Percentiles rank a stretch among this genome's conserved stretches.
These are phyloP conservation scores for Latrodectus hesperus DNA, from an alignment of 2,888 invertebrate genomes.

Conservation along the genomic window DNA sequence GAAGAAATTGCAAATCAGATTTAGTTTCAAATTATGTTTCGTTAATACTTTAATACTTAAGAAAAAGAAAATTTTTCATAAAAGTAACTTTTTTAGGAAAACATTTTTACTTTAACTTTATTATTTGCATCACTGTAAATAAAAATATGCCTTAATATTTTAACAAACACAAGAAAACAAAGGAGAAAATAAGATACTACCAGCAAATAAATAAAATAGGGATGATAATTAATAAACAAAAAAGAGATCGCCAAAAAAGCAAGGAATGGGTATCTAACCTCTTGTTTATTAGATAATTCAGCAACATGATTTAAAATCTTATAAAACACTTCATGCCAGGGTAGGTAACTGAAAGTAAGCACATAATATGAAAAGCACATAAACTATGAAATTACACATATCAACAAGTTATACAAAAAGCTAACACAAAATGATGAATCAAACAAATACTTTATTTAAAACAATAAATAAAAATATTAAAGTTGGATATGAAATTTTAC, in stretches of 20 bases:
- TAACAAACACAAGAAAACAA: background rate
- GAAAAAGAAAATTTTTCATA: no score
- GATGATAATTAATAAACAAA: background rate
- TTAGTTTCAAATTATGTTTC: no score
- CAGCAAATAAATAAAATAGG: background rate
- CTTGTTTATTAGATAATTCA: slow-evolving; percentile 81
- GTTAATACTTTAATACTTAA: no score
- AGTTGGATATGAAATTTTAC: no score
- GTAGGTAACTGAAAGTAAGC: slow-evolving; percentile 85
- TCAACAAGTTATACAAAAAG: no score
- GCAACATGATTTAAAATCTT: slow-evolving; percentile 88
- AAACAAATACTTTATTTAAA: no score
- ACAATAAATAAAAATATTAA: no score
- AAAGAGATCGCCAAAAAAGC: background rate
- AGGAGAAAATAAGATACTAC: background rate
- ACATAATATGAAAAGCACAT: background rate
- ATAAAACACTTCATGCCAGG: slow-evolving; percentile 98
- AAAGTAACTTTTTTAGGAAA: no score
- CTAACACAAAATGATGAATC: no score
- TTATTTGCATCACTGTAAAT: background rate
- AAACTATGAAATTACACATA: no score
- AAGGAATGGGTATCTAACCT: slow-evolving; percentile 63
- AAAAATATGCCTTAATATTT: background rate
- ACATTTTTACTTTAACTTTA: no score
- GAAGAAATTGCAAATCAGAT: no score